Percentiles rank a stretch among this genome's conserved stretches.
Evolutionary conservation across 2,888 invertebrate species (phyloP).

Genomic region (Pegoplata infirma): DNA sequence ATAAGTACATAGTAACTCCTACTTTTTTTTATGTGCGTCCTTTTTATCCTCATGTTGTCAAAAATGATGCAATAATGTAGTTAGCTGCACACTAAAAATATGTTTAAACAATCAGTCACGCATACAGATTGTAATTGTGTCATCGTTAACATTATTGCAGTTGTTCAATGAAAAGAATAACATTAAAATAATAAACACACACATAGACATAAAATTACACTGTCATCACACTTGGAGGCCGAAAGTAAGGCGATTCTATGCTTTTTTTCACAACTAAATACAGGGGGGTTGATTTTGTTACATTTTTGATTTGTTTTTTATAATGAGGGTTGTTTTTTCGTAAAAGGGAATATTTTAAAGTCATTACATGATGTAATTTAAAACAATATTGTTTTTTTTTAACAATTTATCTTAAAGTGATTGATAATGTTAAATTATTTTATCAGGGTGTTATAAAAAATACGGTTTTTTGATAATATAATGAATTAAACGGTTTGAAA

Average conservation of each 20-base stretch:
- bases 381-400: constrained; percentile 15
- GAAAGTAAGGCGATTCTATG: constrained; percentile 20
- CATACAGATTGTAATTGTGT: constrained; percentile 52
- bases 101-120: constrained; percentile 48
- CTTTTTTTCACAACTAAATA: neutral
- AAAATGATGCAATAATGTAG: constrained; percentile 5
- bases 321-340: neutral
- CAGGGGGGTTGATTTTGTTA: constrained; percentile 29
- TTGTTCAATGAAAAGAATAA: constrained; percentile 13
- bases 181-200: constrained; percentile 10
- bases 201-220: too few species aligned
- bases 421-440: constrained; percentile 28
- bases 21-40: neutral
- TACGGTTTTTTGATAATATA: too few species aligned
- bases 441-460: neutral
- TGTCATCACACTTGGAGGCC: constrained; percentile 35
- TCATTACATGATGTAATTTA: constrained; percentile 42
- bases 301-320: neutral
- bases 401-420: constrained; percentile 26
- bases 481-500: too few species aligned
- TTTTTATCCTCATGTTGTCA: neutral
- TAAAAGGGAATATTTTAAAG: constrained; percentile 24
- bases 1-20: neutral
- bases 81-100: neutral
- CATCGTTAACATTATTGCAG: constrained; percentile 55